Base-by-base conservation (phyloP, 2,113 vertebrate genomes). In the Lagopus leucura region DNA sequence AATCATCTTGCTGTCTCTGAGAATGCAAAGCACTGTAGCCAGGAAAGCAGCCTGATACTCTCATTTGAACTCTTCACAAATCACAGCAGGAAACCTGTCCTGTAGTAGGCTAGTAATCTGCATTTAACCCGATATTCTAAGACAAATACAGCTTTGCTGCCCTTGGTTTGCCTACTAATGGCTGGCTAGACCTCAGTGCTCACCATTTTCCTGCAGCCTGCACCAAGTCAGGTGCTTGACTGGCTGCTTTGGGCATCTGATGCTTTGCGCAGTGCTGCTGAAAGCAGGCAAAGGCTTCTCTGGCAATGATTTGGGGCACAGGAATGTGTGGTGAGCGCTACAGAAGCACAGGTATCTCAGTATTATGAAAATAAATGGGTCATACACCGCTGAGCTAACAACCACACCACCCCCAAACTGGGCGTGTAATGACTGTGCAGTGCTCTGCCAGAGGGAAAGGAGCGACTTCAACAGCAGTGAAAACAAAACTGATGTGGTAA, bases 401-500 rank as follows among this genome's bases (percentile, higher is more conserved):
- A 98, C 98, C 98, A 98, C 98, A 98, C 97, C 97, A 93, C 97
- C 97, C 97, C 97, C 97, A 97, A 96, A 95, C 93, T 3, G 65
- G 96, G 97, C 58, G 85, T 96, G 72, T 94, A 97, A 98, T 98
- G 98, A 98, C 97, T 98, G 96, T 97, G 83, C 92, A 92, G 55
- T 83, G 86, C 95, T 97, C 89, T 95, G 72, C 96, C 94, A 95
- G 96, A 90, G 85, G 85, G 94, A 97, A 84, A 95, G 95, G 94
- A 96, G 48, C 96, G 96, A 92, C 78, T 94, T 96, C 92, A 95
- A 90, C 83, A 93, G 84, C 95, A 98, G 96, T 96, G 97, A 98
- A 98, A 98, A 97, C 97, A 98, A 98, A 98, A 98, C 97, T 92
- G 91, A 97, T 98, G 98, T 54, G 98, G 98, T 98, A 75, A 98